phyloP scores from a whole-genome alignment of 2,113 vertebrate species.

The Melanotaenia duboulayi region DNA sequence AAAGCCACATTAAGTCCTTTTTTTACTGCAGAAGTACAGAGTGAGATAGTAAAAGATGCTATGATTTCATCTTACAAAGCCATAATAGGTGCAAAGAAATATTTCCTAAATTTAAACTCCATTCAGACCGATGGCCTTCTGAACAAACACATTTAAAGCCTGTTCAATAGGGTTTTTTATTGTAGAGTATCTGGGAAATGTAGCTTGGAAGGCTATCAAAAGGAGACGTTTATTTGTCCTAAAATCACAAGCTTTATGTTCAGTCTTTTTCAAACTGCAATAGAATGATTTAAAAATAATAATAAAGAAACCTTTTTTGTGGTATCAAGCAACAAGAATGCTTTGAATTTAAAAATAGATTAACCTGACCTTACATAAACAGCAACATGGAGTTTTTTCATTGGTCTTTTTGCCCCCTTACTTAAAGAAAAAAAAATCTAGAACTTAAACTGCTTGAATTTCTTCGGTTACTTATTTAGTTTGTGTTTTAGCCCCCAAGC shows the following conservation, averaged over 20 bases:
- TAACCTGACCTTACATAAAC: not conserved
- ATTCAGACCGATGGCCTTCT: not conserved
- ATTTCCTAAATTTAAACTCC: not conserved
- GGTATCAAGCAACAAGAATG: not conserved
- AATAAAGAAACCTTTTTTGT: not conserved
- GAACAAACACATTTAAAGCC: not conserved
- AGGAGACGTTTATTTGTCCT: not conserved
- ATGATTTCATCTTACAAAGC: slow-evolving; percentile 18
- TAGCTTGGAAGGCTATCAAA: not conserved
- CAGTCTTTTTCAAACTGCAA: too few relatives aligned
- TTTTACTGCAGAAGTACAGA: slow-evolving; percentile 6
- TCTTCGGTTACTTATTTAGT: not conserved
- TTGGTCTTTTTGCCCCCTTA: not conserved
- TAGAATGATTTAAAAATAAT: too few relatives aligned
- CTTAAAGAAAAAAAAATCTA: not conserved
- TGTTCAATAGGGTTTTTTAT: not conserved
- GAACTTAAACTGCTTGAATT: not conserved
- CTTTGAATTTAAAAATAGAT: not conserved
- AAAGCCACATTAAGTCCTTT: slow-evolving; percentile 30
- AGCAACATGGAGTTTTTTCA: not conserved
- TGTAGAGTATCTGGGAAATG: too few relatives aligned
- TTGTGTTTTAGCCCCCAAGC: not conserved
- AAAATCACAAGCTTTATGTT: not conserved
- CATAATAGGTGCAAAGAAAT: slow-evolving; percentile 6
- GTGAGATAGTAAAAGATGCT: not conserved